Percentiles rank a stretch among this genome's conserved stretches.
Evolutionary conservation across 2,797 vertebrate genomes (phyloP).

Genomic region (Vipera latastei): DNA sequence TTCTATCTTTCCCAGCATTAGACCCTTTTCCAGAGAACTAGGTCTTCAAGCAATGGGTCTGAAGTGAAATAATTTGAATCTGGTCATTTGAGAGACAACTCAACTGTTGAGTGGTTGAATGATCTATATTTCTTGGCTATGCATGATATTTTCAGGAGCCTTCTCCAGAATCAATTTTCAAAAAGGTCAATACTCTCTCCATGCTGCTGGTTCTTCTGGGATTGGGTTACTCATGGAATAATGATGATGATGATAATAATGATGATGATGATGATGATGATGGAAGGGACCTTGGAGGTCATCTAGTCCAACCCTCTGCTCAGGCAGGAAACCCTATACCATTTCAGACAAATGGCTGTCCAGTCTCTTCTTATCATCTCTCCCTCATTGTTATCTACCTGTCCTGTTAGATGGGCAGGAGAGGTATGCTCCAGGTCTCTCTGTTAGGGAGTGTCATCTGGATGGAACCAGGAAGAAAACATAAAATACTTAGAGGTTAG

Average conservation of each 20-base stretch:
- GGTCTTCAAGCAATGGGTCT: neutral
- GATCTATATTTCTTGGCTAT: neutral
- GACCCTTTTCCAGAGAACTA: neutral
- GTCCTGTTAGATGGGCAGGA: neutral
- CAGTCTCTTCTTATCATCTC: neutral
- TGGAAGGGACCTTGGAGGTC: too few species aligned
- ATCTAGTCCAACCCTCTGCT: too few species aligned
- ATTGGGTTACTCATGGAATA: neutral
- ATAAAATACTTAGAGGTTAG: neutral
- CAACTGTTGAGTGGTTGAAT: neutral
- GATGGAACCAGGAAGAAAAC: neutral
- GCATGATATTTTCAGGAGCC: neutral
- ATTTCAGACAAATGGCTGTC: too few species aligned
- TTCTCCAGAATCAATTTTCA: neutral
- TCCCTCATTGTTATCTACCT: neutral
- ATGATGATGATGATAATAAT: too few species aligned
- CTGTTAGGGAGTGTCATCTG: neutral
- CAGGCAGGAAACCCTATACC: too few species aligned
- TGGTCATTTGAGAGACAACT: neutral
- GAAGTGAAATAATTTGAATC: neutral
- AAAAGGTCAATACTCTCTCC: neutral
- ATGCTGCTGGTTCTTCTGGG: neutral
- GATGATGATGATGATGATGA: too few species aligned
- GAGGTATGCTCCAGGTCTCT: neutral
- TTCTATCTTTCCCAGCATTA: neutral